phyloP scores from a whole-genome alignment of 1,140 invertebrate species.

The Drosophila albomicans region DNA sequence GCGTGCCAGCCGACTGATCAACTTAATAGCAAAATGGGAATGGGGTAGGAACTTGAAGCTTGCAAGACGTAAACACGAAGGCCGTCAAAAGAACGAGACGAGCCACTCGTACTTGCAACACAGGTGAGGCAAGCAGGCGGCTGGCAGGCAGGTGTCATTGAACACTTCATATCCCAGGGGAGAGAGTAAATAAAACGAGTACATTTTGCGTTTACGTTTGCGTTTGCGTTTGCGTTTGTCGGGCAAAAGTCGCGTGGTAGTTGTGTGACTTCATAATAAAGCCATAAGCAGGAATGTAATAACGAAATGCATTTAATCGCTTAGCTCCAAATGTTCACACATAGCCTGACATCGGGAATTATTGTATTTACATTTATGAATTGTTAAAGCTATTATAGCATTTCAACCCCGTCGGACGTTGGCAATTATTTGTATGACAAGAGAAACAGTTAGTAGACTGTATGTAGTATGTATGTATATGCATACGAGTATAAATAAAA shows the following conservation, averaged over 20 bases:
- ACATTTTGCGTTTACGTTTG: not conserved
- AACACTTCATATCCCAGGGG: slow-evolving; percentile 3
- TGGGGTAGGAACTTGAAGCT: slow-evolving; percentile 34
- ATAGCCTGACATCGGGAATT: slow-evolving; percentile 18
- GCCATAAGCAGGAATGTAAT: slow-evolving; percentile 23
- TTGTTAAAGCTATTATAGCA: slow-evolving; percentile 1
- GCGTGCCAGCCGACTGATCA: slow-evolving; percentile 71
- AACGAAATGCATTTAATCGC: slow-evolving; percentile 26
- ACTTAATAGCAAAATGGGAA: slow-evolving; percentile 41
- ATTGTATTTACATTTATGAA: slow-evolving; percentile 21
- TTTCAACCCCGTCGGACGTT: not conserved
- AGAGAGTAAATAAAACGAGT: slow-evolving; percentile 8
- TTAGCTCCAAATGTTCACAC: slow-evolving; percentile 18
- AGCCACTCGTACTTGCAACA: not conserved
- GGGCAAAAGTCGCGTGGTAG: slow-evolving; percentile 11
- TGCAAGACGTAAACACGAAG: slow-evolving; percentile 46
- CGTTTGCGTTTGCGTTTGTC: not conserved
- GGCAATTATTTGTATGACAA: slow-evolving; percentile 5
- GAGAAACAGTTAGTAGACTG: slow-evolving; percentile 2
- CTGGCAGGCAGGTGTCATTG: slow-evolving; percentile 17
- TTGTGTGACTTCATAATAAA: slow-evolving; percentile 3
- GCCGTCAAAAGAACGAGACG: slow-evolving; percentile 2
- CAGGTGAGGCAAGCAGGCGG: slow-evolving; percentile 6
- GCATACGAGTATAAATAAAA: not conserved
- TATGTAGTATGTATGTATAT: not conserved